Percentiles rank a stretch among this genome's conserved stretches.
phyloP scores from a whole-genome alignment of 2,113 vertebrate genomes.

The Hippocampus mohnikei region DNA sequence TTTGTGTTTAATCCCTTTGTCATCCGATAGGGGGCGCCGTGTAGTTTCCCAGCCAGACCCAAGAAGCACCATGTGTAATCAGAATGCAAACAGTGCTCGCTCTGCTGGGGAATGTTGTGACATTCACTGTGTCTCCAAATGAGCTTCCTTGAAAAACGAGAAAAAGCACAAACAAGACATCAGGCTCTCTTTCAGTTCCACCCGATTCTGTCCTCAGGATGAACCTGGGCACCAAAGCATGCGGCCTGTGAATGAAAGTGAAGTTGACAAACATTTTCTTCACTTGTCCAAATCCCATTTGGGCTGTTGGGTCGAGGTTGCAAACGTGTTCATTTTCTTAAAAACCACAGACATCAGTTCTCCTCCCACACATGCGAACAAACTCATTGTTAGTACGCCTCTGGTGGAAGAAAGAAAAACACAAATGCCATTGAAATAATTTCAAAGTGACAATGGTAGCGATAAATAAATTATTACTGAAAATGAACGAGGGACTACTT shows the following conservation, averaged over 20 bases:
- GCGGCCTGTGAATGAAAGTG: conserved; percentile 7
- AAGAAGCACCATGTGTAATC: conserved; percentile 31
- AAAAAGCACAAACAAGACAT: conserved; percentile 16
- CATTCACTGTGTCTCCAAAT: conserved; percentile 10
- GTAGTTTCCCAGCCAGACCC: conserved; percentile 56
- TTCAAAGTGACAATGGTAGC: no score
- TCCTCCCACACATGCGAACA: no score
- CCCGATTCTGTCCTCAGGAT: conserved; percentile 17
- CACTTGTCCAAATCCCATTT: conserved; percentile 4
- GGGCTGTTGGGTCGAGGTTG: not conserved
- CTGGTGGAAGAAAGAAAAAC: no score
- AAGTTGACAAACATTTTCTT: conserved; percentile 8
- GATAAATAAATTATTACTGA: no score
- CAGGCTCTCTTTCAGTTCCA: conserved; percentile 17
- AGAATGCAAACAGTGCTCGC: conserved; percentile 37
- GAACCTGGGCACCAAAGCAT: conserved; percentile 15
- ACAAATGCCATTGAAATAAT: no score
- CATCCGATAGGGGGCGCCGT: conserved; percentile 75
- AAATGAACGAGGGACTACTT: no score
- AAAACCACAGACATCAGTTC: conserved; percentile 15
- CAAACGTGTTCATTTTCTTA: conserved; percentile 14
- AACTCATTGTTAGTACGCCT: no score
- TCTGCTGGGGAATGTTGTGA: conserved; percentile 37
- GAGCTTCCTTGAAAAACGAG: conserved; percentile 9
- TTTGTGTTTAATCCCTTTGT: not conserved